Evolutionary conservation across 1,140 invertebrate species (phyloP), one percentile per base, ranked within the genome.

Genomic region (Gyrodactylus bullatarudis): DNA sequence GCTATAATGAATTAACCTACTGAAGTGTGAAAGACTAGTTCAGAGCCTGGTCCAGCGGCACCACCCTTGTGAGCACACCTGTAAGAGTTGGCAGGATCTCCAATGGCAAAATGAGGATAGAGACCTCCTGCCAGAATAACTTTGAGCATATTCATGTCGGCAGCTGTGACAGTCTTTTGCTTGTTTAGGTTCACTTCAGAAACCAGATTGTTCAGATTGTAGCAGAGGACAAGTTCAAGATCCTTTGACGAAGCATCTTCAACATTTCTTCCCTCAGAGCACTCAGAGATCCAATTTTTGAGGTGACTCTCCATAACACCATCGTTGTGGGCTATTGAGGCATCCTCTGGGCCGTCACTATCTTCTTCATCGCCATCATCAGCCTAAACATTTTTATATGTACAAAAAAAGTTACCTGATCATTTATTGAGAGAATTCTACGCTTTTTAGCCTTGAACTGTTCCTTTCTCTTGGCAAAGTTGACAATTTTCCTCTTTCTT

Each of bases 81-180:
- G 77, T 86, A 90, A 77, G 88, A 87, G 81, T 97, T 97, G 77
- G 87, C 88, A 77, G 92, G 88, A 82, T 97, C 92, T 20, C 88
- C 85, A 68, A 91, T 84, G 1, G 90, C 89, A 72, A 94, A 82
- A 81, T 94, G 90, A 8, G 91, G 91, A 81, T 95, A 95, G 22
- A 96, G 82, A 2, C 91, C 91, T 82, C 88, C 87, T 76, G 87
- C 87, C 0, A 95, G 80, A 74, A 95, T 89, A 26, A 94, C 78
- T 83, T 96, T 91, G 19, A 91, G 79, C 80, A 92, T 85, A 72
- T 87, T 85, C n/a, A 94, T 81, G 79, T 95, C 89, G 74, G 87
- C 84, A 71, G 87, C 85, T 75, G 86, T 88, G 22, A 85, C 86
- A 8, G 87, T 84, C 68, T 85, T 86, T 21, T 86, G 85, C 72